Base-by-base conservation (phyloP, 2,113 vertebrate genomes). In the Microcebus griseorufus region DNA sequence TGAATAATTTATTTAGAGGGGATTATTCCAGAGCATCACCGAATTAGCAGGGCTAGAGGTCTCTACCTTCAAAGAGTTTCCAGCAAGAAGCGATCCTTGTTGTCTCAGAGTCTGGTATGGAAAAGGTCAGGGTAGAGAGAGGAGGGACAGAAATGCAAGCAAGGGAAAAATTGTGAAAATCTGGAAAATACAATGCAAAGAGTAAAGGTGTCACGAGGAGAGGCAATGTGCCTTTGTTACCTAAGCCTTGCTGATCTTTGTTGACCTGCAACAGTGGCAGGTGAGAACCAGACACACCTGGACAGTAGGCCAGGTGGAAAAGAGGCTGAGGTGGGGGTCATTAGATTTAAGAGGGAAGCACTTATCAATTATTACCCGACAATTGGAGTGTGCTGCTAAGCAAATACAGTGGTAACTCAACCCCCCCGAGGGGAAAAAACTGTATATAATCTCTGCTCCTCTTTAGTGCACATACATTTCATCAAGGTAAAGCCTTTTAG, bases 221-320 rank as follows among this genome's bases (percentile, higher is more conserved):
- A 23, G 2, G 14, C 25, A 7, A 3, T 0, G 0, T 6, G 2
- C 25, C 23, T 62, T n/a, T 91, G 42, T 55, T 3, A 0, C 3
- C 42, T 32, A 25, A 62, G 25, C 45, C 48, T 62, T 22, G 37
- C 6, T 29, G 8, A 1, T 34, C 18, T 6, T 9, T 3, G 7
- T 20, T 42, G 2, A 37, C 5, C 14, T 55, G 16, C 29, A 9
- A 9, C 11, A 58, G 20, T 20, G 2, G 4, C 51, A 32, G 11
- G 18, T 39, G 87, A 83, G 37, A 51, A 32, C 23, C n/a, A 6
- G 32, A 3, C 17, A 23, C 29, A 11, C 9, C 8, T 6, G 25
- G 23, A 1, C 4, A 39, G 48, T 64, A 60, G 45, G 22, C 2
- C 64, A 67, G 18, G 37, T 4, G 23, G 39, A 81, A 34, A 29